A percentile compares a stretch with the other conserved stretches of the same genome.
These are phyloP conservation scores for Artemisiospiza belli DNA, from an alignment of 2,113 vertebrate species.

Conservation along the genomic window DNA sequence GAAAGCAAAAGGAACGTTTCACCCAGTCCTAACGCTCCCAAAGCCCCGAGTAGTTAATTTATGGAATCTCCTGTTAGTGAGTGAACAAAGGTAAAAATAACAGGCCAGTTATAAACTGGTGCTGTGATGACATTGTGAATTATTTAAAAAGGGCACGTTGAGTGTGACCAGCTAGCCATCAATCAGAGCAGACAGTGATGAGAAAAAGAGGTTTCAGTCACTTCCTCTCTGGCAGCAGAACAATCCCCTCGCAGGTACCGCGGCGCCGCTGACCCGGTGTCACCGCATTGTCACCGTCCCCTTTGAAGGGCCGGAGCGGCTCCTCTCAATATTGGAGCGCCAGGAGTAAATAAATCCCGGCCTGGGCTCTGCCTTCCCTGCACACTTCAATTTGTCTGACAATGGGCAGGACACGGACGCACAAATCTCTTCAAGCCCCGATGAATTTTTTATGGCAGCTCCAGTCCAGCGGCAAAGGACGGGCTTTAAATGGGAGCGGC, in stretches of 20 bases:
- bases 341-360: slow-evolving; percentile 96
- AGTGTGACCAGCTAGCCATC: slow-evolving; percentile 98
- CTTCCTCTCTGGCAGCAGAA: slow-evolving; percentile 90
- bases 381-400: slow-evolving; percentile 95
- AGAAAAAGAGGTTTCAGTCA: slow-evolving; percentile 96
- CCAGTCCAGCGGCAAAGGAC: slow-evolving; percentile 85
- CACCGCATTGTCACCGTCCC: slow-evolving; percentile 93
- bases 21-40: slow-evolving; percentile 70
- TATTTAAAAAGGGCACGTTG: slow-evolving; percentile 99
- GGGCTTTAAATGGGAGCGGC: slow-evolving; percentile 67
- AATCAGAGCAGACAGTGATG: slow-evolving; percentile 98
- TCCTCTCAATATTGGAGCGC: slow-evolving; percentile 88
- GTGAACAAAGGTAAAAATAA: slow-evolving; percentile 98
- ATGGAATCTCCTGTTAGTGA: slow-evolving; percentile 92
- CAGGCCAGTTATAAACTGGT: slow-evolving; percentile 97
- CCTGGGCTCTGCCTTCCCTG: slow-evolving; percentile 84
- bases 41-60: slow-evolving; percentile 82
- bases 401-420: slow-evolving; percentile 88
- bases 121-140: slow-evolving; percentile 98
- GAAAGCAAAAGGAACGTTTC: slow-evolving; percentile 63
- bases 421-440: slow-evolving; percentile 83
- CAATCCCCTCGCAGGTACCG: slow-evolving; percentile 96
- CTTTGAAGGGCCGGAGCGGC: slow-evolving; percentile 90
- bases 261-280: slow-evolving; percentile 92
- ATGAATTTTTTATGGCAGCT: slow-evolving; percentile 96